Evolutionary conservation across 2,888 invertebrate genomes (phyloP).

Genomic region (Nephrotoma appendiculata): DNA sequence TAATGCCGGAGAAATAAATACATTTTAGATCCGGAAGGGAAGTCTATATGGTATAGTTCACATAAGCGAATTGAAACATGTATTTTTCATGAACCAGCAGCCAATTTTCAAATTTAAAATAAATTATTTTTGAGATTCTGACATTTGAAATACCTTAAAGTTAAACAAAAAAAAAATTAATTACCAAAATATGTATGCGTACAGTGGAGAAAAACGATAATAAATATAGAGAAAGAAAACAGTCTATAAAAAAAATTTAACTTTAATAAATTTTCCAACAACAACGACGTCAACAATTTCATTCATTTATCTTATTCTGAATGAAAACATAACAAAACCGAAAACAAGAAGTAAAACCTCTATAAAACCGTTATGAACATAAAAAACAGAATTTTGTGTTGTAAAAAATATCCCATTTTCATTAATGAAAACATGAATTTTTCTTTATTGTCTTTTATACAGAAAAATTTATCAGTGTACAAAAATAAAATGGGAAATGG

Average conservation of each 20-base stretch:
- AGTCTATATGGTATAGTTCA: too few species aligned
- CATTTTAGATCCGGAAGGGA: too few species aligned
- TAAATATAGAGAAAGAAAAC: neutral
- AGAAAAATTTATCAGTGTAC: neutral
- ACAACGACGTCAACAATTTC: neutral
- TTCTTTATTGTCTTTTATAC: neutral
- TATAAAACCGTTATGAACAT: neutral
- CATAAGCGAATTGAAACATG: too few species aligned
- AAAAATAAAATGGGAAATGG: neutral
- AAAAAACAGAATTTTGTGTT: neutral
- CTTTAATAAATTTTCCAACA: neutral
- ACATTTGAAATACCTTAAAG: too few species aligned
- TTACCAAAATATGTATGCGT: neutral
- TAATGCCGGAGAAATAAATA: too few species aligned
- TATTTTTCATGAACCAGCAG: too few species aligned
- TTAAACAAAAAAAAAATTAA: neutral
- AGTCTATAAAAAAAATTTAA: neutral
- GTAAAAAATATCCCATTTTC: neutral
- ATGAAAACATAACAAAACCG: neutral
- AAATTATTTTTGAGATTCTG: too few species aligned
- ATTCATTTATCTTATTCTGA: neutral
- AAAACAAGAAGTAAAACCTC: neutral
- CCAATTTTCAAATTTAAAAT: too few species aligned
- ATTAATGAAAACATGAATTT: neutral
- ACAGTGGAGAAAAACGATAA: neutral